A percentile compares a stretch with the other conserved stretches of the same genome.
These are phyloP conservation scores for Alligator mississippiensis DNA, from an alignment of 2,113 vertebrate species.

Conservation along the genomic window DNA sequence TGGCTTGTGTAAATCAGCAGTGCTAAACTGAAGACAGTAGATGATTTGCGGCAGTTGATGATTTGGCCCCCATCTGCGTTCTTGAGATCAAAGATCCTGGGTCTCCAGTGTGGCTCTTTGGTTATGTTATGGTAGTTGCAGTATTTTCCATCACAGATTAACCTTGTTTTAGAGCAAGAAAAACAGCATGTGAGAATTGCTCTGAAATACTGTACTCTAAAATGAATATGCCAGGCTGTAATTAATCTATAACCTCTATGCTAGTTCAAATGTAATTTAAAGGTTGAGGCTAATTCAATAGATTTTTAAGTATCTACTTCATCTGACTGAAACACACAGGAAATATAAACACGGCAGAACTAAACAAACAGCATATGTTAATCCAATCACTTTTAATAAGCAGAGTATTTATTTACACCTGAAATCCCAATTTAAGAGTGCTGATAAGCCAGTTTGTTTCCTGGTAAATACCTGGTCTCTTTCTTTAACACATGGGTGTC, in stretches of 20 bases:
- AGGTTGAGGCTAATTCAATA: neutral
- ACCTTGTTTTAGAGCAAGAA: neutral
- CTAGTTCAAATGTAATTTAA: neutral
- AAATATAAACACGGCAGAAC: neutral
- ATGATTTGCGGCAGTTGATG: neutral
- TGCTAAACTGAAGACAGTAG: fast-evolving
- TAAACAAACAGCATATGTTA: neutral
- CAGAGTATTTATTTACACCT: neutral
- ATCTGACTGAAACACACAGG: neutral
- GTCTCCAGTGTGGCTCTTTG: neutral
- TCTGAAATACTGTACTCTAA: neutral
- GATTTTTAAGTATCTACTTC: neutral
- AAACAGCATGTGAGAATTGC: neutral
- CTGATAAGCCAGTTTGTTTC: neutral
- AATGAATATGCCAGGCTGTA: neutral
- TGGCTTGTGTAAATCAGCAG: neutral
- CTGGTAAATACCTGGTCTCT: neutral
- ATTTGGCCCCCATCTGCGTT: neutral
- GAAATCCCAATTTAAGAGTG: neutral
- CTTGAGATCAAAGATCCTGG: neutral
- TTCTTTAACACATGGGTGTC: conserved; percentile 9
- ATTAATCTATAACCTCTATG: neutral
- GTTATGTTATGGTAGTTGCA: neutral
- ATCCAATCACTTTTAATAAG: neutral
- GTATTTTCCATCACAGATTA: neutral